A percentile compares a stretch with the other conserved stretches of the same genome.
These are phyloP conservation scores for Eupithecia exiguata DNA, from an alignment of 2,888 invertebrate species.

Conservation along the genomic window DNA sequence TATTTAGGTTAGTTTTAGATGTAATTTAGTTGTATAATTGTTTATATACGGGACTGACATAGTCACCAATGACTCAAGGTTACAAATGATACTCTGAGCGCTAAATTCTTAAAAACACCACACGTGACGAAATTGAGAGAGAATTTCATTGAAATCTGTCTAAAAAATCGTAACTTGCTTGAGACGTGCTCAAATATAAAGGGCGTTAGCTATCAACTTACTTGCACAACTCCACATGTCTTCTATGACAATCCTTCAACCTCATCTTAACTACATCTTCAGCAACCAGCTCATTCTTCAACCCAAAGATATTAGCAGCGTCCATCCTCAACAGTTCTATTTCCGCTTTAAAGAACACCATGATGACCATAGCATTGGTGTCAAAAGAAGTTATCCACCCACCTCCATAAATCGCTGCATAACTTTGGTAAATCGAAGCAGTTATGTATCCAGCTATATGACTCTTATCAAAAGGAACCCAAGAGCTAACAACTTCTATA, in stretches of 20 bases:
- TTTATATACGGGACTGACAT: no score
- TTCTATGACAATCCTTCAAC: constrained; percentile 62
- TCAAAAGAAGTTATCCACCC: constrained; percentile 78
- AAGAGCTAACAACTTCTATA: constrained; percentile 70
- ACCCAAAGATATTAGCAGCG: constrained; percentile 62
- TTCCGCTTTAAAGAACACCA: constrained; percentile 74
- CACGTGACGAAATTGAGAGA: no score
- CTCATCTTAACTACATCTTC: constrained; percentile 49
- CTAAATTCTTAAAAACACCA: no score
- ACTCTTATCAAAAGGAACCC: constrained; percentile 74
- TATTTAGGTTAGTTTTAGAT: no score
- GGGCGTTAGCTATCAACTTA: constrained; percentile 52
- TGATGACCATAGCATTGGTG: constrained; percentile 70
- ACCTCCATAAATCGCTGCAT: constrained; percentile 68
- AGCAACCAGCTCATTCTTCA: constrained; percentile 37
- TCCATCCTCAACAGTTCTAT: constrained; percentile 66
- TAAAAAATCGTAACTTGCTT: no score
- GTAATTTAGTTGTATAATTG: no score
- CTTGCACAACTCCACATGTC: constrained; percentile 68
- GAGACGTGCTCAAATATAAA: no score
- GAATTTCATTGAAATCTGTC: no score
- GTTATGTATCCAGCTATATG: constrained; percentile 58
- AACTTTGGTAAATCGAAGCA: constrained; percentile 66
- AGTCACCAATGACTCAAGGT: no score
- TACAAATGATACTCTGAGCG: no score